Conservation (phyloP, 2,113 vertebrate genomes). For the Tylochromis polylepis region DNA sequence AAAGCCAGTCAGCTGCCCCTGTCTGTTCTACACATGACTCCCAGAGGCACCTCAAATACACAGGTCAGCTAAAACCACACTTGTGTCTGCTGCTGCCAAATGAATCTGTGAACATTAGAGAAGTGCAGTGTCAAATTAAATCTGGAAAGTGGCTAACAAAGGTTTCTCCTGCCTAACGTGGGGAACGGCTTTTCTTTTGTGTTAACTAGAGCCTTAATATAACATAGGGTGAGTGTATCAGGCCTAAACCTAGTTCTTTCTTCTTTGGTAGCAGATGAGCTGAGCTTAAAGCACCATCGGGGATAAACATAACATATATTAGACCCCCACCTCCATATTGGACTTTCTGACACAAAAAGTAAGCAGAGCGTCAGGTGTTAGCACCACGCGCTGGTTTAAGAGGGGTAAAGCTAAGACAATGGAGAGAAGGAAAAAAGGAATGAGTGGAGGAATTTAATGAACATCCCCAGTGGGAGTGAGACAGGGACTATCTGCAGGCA, state of each 20-base stretch:
- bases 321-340: background rate
- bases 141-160: background rate
- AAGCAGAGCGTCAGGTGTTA: constrained; percentile 19
- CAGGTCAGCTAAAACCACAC: constrained; percentile 35
- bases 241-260: background rate
- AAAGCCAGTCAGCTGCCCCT: constrained; percentile 56
- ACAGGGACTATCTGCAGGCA: constrained; percentile 56
- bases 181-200: background rate
- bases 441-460: constrained; percentile 70
- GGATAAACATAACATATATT: background rate
- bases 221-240: background rate
- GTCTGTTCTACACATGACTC: constrained; percentile 51
- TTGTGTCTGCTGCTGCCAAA: constrained; percentile 15
- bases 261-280: constrained; percentile 40
- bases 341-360: constrained; percentile 23
- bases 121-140: constrained; percentile 24
- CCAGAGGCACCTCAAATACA: constrained; percentile 37
- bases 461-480: constrained; percentile 64
- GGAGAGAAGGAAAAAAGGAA: constrained; percentile 8
- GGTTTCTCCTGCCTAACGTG: background rate
- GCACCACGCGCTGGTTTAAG: constrained; percentile 41
- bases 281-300: constrained; percentile 34
- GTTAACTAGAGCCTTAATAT: background rate
- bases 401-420: constrained; percentile 56
- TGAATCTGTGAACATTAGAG: background rate